These are phyloP conservation scores for Goniozus legneri DNA, from an alignment of 1,140 invertebrate species.

Conservation along the genomic window DNA sequence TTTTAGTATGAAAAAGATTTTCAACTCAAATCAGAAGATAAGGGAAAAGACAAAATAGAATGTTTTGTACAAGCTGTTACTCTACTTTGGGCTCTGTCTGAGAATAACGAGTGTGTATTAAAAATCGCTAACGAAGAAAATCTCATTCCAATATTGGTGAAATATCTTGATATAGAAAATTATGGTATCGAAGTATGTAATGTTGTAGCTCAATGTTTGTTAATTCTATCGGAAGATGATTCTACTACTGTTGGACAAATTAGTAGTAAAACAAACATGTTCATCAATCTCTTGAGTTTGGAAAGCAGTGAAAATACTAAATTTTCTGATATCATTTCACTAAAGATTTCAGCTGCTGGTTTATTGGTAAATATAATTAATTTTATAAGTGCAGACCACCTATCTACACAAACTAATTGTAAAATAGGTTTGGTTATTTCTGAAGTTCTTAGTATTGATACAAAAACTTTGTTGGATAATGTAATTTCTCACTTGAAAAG, in stretches of 20 bases:
- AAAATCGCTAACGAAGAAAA: slow-evolving; percentile 65
- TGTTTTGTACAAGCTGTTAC: slow-evolving; percentile 66
- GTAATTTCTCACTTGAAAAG: slow-evolving; percentile 26
- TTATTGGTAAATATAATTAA: slow-evolving; percentile 55
- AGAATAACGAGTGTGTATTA: slow-evolving; percentile 62
- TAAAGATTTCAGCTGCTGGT: slow-evolving; percentile 59
- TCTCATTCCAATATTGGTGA: slow-evolving; percentile 61
- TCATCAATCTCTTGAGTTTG: slow-evolving; percentile 51
- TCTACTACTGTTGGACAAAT: slow-evolving; percentile 53
- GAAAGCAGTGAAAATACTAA: slow-evolving; percentile 35
- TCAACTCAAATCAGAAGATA: slow-evolving; percentile 43
- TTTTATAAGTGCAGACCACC: slow-evolving; percentile 36
- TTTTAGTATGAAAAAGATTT: slow-evolving; percentile 33
- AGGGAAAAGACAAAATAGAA: slow-evolving; percentile 59
- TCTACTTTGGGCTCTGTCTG: slow-evolving; percentile 68
- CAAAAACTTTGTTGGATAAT: slow-evolving; percentile 22
- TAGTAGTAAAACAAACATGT: slow-evolving; percentile 44
- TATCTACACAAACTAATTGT: slow-evolving; percentile 30
- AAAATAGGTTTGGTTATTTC: slow-evolving; percentile 51
- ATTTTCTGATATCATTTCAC: slow-evolving; percentile 48
- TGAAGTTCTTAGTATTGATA: slow-evolving; percentile 48
- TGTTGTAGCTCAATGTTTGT: slow-evolving; percentile 62
- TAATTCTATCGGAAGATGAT: slow-evolving; percentile 70
- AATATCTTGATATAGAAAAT: slow-evolving; percentile 59
- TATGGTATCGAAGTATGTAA: slow-evolving; percentile 62